Evolutionary conservation across 1,140 invertebrate species (phyloP).

Genomic region (Drosophila sproati): DNA sequence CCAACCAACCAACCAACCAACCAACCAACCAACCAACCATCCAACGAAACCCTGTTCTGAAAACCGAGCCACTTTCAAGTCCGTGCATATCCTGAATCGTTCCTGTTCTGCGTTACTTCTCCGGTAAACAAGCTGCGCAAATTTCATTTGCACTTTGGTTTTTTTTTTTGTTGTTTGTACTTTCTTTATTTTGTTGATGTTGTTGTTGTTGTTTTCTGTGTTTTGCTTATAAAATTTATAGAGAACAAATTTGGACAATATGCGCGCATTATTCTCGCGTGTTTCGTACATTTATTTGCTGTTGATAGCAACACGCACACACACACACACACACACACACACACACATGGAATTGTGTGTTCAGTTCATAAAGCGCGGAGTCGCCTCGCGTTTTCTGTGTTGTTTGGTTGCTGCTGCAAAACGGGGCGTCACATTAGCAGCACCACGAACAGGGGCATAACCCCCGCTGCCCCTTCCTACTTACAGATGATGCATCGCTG

Average conservation of each 20-base stretch:
- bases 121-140: conserved; percentile 52
- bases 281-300: conserved; percentile 62
- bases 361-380: conserved; percentile 28
- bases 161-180: conserved; percentile 17
- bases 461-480: conserved; percentile 14
- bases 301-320: conserved; percentile 29
- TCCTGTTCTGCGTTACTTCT: conserved; percentile 39
- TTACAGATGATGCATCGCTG: conserved; percentile 39
- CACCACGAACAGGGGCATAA: background rate
- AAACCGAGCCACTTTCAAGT: conserved; percentile 40
- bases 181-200: conserved; percentile 31
- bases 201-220: conserved; percentile 1
- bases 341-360: background rate
- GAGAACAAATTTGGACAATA: conserved; percentile 84
- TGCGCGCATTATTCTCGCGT: conserved; percentile 74
- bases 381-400: conserved; percentile 28
- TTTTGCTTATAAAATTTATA: conserved; percentile 83
- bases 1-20: conserved; percentile 52
- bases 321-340: background rate
- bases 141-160: conserved; percentile 54
- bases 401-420: background rate
- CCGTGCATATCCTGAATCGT: conserved; percentile 61
- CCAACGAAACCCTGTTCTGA: conserved; percentile 32
- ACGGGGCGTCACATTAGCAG: conserved; percentile 26
- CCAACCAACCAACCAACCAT: conserved; percentile 41